Base-by-base conservation (phyloP, 1,140 invertebrate species). In the Apis cerana region DNA sequence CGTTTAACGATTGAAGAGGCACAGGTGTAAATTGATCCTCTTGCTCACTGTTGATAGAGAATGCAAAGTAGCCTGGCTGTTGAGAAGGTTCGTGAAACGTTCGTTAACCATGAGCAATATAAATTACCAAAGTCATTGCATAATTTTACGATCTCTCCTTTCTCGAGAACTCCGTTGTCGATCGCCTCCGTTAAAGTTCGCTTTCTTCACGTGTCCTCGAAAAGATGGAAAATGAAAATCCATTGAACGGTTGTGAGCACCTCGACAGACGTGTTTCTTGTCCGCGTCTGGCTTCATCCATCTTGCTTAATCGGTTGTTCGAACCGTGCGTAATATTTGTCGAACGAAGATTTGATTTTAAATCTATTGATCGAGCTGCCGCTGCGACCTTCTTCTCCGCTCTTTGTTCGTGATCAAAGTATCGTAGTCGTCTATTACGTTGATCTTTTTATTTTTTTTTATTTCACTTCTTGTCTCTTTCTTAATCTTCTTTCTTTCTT, bases 61-160 rank as follows among this genome's bases (percentile, higher is more conserved):
- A 76, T 78, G 52, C 54, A 52, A 58, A 68, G 50, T 52, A 67
- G 62, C n/a, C 23, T 48, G 58, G 0, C 56, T 19, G 21, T 75
- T 59, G 50, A 68, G 69, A 80, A 82, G 65, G 50, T 75, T 21
- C 54, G 15, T 80, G 74, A 52, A 61, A 58, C 67, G 56, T 81
- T 88, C 72, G 75, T 81, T 80, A 88, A 84, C 77, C 84, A 74
- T 71, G 68, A 78, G 33, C 64, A 64, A 50, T 83, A 81, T 85
- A 85, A 85, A 90, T 91, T 88, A 91, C 87, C 83, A 61, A 71
- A 13, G 68, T 19, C 12, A 75, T 92, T 92, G 80, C 88, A 88
- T 89, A 92, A 93, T 65, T 79, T 61, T 85, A 85, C 88, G 89
- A 91, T 92, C 90, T 93, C 90, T 92, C 88, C 87, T 92, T 92